Percentiles rank a stretch among this genome's conserved stretches.
These are phyloP conservation scores for Asbolus verrucosus DNA, from an alignment of 1,140 invertebrate genomes.

Conservation along the genomic window DNA sequence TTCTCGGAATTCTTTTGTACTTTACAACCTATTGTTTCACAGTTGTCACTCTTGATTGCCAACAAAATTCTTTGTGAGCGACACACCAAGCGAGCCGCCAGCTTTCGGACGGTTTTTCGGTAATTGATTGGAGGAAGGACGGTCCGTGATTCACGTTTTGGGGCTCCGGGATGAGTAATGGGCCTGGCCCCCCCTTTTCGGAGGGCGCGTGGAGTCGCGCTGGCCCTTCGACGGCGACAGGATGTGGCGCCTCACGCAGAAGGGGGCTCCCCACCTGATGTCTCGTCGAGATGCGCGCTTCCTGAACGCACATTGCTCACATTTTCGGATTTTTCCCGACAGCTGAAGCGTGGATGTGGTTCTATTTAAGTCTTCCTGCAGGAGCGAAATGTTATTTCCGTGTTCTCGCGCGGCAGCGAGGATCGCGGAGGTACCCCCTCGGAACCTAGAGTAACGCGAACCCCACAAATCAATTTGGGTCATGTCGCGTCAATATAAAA, in stretches of 20 bases:
- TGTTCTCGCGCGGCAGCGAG: no score
- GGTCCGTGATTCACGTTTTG: not conserved
- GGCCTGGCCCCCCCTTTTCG: constrained; percentile 12
- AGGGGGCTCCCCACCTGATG: constrained; percentile 41
- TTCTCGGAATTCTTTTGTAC: constrained; percentile 30
- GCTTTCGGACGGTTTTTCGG: no score
- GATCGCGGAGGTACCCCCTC: no score
- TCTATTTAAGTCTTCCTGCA: no score
- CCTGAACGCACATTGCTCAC: not conserved
- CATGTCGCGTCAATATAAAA: no score
- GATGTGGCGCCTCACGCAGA: constrained; percentile 51
- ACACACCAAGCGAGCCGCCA: not conserved
- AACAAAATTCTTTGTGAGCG: not conserved
- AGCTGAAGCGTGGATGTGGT: no score
- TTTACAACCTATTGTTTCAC: constrained; percentile 28
- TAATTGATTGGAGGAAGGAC: no score
- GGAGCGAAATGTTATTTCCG: no score
- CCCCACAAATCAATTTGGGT: no score
- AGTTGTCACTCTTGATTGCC: constrained; percentile 11
- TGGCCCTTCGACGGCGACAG: constrained; percentile 46
- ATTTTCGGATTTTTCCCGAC: no score
- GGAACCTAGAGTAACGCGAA: no score
- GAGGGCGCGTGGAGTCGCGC: constrained; percentile 17
- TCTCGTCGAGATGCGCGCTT: constrained; percentile 1
- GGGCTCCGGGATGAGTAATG: constrained; percentile 8